A percentile compares a stretch with the other conserved stretches of the same genome.
Conservation (phyloP, 1,140 invertebrate species). For the Macrobrachium rosenbergii region DNA sequence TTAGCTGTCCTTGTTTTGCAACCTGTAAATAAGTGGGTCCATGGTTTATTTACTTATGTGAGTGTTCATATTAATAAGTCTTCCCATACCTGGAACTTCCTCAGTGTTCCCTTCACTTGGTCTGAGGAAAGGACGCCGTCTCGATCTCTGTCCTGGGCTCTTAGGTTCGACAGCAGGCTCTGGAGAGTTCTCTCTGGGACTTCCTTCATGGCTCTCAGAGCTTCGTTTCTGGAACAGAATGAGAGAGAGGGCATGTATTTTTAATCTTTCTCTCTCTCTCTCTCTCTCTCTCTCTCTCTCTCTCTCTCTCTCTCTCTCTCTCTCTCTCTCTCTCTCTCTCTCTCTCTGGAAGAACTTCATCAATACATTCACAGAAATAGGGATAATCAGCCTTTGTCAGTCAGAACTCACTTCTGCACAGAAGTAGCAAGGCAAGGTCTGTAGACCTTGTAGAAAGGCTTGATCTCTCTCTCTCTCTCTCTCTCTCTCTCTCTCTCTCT, state of each 20-base stretch:
- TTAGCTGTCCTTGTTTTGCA: too few species aligned
- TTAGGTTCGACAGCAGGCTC: conserved; percentile 30
- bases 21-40: too few species aligned
- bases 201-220: conserved; percentile 12
- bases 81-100: conserved; percentile 38
- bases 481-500: too few species aligned
- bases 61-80: not conserved
- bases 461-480: too few species aligned
- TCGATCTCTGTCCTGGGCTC: conserved; percentile 47
- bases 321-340: not conserved
- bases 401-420: too few species aligned
- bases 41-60: too few species aligned
- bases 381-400: too few species aligned
- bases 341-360: too few species aligned
- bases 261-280: not conserved
- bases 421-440: too few species aligned
- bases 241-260: not conserved
- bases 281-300: not conserved
- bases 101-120: conserved; percentile 33
- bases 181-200: conserved; percentile 32
- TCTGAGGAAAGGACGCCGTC: conserved; percentile 48
- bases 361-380: too few species aligned
- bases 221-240: conserved; percentile 28
- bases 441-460: too few species aligned
- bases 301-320: not conserved